Evolutionary conservation across 2,113 vertebrate genomes (phyloP), one percentile per base, ranked within the genome.

Genomic region (Hemichromis elongatus): DNA sequence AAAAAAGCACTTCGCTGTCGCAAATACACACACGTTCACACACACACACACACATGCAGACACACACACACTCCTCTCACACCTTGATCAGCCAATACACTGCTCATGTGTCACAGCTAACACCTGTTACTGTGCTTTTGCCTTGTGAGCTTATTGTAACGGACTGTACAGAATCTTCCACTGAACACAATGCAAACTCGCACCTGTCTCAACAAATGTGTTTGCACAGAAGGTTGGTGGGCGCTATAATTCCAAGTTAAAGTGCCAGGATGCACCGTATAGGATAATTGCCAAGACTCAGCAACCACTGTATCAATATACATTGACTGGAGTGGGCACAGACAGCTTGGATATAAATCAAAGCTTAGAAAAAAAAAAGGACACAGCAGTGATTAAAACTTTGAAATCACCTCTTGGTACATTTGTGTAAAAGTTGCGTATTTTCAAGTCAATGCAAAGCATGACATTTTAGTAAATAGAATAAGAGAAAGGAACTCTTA

Each of bases 191-290:
- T 90, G 89, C 90, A 91, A 92, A 88, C 89, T 87, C 50, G 19
- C 70, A 50, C 42, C 87, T 90, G 88, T 86, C 90, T 87, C 86
- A 89, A 88, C 78, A 70, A 91, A 86, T 82, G 90, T 81, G 91
- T 88, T 80, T 88, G 91, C 90, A 89, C 95, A 95, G 95, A 96
- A 92, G 95, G 95, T 92, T 90, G 86, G 94, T 95, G 96, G 96
- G 94, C 88, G 94, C 88, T 77, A 24, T 83, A 66, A 79, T 84
- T 70, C 90, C 30, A 89, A 92, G 88, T 92, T 89, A 81, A 90
- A 68, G 85, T 83, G 86, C 77, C 90, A 90, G 52, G 91, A 88
- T 81, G 73, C 55, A 78, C 66, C 80, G 80, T 83, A 78, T 57
- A 83, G 7, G 37, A 86, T 88, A 66, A 90, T 77, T 86, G 73